Percentiles rank a stretch among this genome's conserved stretches.
These are phyloP conservation scores for Ptychobarbus kaznakovi DNA, from an alignment of 2,797 vertebrate genomes.

Conservation along the genomic window DNA sequence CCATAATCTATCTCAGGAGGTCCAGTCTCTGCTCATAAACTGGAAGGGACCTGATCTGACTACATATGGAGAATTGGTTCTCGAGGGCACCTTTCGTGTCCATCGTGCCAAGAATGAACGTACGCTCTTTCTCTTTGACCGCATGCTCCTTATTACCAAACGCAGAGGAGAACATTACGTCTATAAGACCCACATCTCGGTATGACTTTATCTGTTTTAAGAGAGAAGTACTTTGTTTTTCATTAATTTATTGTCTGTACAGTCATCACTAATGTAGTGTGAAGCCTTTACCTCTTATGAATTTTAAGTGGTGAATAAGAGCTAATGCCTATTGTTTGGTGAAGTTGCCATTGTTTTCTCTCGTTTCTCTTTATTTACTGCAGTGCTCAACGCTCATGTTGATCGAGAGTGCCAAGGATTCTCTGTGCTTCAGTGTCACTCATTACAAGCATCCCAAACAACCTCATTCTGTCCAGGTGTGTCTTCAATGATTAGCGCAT, in stretches of 20 bases:
- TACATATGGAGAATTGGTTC: conserved; percentile 89
- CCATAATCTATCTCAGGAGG: conserved; percentile 78
- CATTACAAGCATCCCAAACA: conserved; percentile 94
- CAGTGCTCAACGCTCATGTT: conserved; percentile 93
- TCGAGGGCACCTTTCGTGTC: conserved; percentile 91
- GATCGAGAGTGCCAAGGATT: conserved; percentile 90
- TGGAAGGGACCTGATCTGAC: conserved; percentile 93
- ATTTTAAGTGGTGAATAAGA: background rate
- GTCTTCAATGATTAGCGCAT: conserved; percentile 66
- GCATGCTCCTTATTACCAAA: conserved; percentile 89
- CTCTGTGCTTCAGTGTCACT: conserved; percentile 90
- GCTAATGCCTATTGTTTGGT: background rate
- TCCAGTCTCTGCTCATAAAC: conserved; percentile 91
- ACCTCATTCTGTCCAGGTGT: conserved; percentile 92
- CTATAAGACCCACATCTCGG: conserved; percentile 90
- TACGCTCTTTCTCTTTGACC: conserved; percentile 92
- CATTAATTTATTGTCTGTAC: background rate
- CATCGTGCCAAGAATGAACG: conserved; percentile 88
- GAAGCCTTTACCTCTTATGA: background rate
- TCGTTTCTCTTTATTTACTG: conserved; percentile 32
- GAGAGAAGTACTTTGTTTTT: background rate
- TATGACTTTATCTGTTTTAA: conserved; percentile 62
- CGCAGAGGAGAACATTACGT: conserved; percentile 87
- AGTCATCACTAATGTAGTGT: background rate
- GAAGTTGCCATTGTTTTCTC: background rate